Evolutionary conservation across 1,140 invertebrate genomes (phyloP).

Genomic region (Calycopis cecrops): DNA sequence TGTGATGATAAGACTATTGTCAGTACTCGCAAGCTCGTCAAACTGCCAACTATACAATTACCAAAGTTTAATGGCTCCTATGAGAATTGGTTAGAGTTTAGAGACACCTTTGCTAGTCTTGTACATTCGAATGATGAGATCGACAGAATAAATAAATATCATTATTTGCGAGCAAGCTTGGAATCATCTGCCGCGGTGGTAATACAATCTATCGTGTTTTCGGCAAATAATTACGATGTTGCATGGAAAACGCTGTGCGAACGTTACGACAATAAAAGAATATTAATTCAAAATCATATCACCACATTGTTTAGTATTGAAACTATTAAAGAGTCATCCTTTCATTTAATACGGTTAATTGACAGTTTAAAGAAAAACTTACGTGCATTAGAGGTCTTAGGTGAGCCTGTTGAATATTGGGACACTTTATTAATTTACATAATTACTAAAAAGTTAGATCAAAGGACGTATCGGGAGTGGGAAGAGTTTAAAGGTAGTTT

Average conservation of each 20-base stretch:
- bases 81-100: conserved; percentile 20
- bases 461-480: no score
- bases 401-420: no score
- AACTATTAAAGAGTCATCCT: no score
- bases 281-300: no score
- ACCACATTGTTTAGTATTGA: no score
- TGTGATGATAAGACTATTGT: background rate
- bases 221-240: background rate
- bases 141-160: conserved; percentile 17
- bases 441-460: background rate
- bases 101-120: conserved; percentile 15
- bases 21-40: conserved; percentile 1
- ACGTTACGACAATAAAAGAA: background rate
- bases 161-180: conserved; percentile 16
- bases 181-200: conserved; percentile 11
- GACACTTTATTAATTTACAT: background rate
- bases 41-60: conserved; percentile 13
- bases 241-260: background rate
- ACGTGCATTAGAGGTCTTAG: no score
- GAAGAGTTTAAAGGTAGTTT: background rate
- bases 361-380: no score
- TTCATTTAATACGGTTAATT: no score
- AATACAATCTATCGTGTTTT: background rate
- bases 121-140: conserved; percentile 15
- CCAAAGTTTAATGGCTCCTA: conserved; percentile 13